Percentiles rank a stretch among this genome's conserved stretches.
These are phyloP conservation scores for Prinia subflava DNA, from an alignment of 2,113 vertebrate genomes.

Conservation along the genomic window DNA sequence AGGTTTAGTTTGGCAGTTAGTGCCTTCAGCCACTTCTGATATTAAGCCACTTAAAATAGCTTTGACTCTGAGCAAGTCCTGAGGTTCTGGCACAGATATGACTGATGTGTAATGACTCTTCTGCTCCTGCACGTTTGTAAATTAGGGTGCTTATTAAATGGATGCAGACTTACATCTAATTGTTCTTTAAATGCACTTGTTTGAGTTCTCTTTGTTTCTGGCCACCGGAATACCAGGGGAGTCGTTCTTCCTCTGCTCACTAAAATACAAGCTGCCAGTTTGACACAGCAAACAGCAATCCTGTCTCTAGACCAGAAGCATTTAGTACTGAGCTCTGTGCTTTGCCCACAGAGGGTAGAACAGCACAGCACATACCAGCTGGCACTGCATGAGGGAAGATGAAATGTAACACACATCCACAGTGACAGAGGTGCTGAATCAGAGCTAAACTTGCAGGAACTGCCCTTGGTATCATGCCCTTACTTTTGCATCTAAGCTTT, in stretches of 20 bases:
- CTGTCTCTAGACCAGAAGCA: not conserved
- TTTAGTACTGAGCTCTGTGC: not conserved
- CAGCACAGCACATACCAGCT: not conserved
- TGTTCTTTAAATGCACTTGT: not conserved
- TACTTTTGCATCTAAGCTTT: not conserved
- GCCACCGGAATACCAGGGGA: not conserved
- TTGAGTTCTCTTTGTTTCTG: not conserved
- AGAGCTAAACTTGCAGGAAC: not conserved
- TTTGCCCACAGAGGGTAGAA: not conserved
- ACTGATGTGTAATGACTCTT: not conserved
- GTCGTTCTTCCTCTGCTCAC: not conserved
- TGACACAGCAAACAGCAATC: not conserved
- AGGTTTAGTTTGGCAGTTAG: not conserved
- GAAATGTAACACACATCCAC: not conserved
- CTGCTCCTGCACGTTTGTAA: not conserved
- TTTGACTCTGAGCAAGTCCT: not conserved
- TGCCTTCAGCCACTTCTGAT: not conserved
- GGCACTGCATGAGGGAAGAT: not conserved
- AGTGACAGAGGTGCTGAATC: not conserved
- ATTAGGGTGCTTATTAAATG: not conserved
- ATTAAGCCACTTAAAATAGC: not conserved
- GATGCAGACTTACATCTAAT: not conserved
- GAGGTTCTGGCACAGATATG: not conserved
- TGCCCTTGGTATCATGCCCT: not conserved
- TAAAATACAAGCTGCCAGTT: not conserved